A percentile compares a stretch with the other conserved stretches of the same genome.
These are phyloP conservation scores for Nasalis larvatus DNA, from an alignment of 2,113 vertebrate species.

Conservation along the genomic window DNA sequence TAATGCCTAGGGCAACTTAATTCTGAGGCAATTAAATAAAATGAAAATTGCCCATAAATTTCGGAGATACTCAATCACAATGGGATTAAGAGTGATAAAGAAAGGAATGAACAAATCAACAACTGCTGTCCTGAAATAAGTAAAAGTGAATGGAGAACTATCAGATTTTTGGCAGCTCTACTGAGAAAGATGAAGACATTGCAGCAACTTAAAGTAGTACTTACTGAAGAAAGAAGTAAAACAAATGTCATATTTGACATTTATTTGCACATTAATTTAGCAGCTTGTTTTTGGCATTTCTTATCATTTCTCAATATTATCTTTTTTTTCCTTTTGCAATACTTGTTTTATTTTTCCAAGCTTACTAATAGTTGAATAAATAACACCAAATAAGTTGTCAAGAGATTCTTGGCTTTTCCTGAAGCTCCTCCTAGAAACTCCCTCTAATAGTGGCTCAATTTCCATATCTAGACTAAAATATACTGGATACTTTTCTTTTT, in stretches of 20 bases:
- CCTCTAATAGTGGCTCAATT: neutral
- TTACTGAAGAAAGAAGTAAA: neutral
- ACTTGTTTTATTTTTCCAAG: neutral
- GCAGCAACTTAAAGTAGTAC: neutral
- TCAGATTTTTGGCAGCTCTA: neutral
- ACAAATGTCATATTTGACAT: neutral
- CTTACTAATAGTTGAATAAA: neutral
- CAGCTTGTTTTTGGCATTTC: neutral
- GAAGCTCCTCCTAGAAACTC: neutral
- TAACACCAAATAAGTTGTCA: neutral
- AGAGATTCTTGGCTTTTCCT: neutral
- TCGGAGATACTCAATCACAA: conserved; percentile 53
- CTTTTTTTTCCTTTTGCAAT: neutral
- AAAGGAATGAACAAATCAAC: conserved; percentile 38
- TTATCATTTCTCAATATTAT: neutral
- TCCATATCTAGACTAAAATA: neutral
- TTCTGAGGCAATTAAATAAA: conserved; percentile 29
- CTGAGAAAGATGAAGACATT: neutral
- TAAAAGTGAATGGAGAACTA: neutral
- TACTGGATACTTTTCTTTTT: too few species aligned
- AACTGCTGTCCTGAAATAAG: conserved; percentile 13
- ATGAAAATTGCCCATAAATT: conserved; percentile 34
- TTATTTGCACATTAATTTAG: neutral
- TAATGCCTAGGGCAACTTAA: conserved; percentile 36
- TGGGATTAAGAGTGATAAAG: conserved; percentile 48